These are phyloP conservation scores for Hippopotamyrus pictus DNA, from an alignment of 2,797 vertebrate species.

Conservation along the genomic window DNA sequence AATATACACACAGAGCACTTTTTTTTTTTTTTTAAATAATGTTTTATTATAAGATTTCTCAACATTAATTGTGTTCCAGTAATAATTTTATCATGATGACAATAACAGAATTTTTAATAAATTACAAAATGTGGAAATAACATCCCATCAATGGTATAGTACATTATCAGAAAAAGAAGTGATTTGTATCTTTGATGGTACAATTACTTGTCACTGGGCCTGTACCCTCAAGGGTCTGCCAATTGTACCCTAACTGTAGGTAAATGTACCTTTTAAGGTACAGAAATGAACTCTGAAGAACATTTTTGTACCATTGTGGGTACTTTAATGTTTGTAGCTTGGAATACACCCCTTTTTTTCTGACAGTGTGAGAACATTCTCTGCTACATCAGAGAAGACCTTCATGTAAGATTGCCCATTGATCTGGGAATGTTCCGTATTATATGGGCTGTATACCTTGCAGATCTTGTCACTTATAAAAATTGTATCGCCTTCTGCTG, in stretches of 20 bases:
- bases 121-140: neutral
- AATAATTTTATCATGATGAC: neutral
- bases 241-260: neutral
- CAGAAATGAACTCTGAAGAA: neutral
- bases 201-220: neutral
- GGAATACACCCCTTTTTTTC: neutral
- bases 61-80: neutral
- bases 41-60: neutral
- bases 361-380: neutral
- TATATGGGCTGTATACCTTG: neutral
- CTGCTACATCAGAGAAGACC: neutral
- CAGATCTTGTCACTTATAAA: neutral
- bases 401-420: neutral
- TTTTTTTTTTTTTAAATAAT: neutral
- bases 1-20: neutral
- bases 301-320: neutral
- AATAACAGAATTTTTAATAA: neutral
- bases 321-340: neutral
- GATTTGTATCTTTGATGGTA: neutral
- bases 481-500: neutral
- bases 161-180: neutral
- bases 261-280: neutral
- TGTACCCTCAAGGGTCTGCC: neutral
- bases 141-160: neutral
- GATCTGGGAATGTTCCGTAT: neutral